Evolutionary conservation across 2,888 invertebrate species (phyloP).

Genomic region (Dryomyza anilis): DNA sequence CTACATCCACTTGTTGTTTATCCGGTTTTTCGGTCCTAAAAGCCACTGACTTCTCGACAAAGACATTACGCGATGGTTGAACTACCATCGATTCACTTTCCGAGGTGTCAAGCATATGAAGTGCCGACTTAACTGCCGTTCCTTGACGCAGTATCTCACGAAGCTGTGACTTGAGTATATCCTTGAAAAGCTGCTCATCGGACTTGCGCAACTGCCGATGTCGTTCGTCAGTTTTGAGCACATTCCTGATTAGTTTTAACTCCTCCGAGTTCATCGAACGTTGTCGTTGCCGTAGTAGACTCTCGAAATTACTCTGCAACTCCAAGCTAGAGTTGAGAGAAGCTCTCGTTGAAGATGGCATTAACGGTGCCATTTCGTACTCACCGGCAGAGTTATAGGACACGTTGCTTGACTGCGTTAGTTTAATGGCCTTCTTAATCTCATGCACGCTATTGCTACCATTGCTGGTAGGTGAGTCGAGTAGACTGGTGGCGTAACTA

Average conservation of each 20-base stretch:
- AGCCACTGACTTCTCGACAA: slow-evolving; percentile 11
- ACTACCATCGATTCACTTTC: slow-evolving; percentile 18
- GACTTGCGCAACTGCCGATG: slow-evolving; percentile 36
- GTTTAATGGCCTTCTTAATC: background rate
- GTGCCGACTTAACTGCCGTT: slow-evolving; percentile 38
- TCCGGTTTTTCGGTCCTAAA: slow-evolving; percentile 8
- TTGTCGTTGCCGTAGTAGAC: slow-evolving; percentile 33
- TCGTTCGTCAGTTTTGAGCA: slow-evolving; percentile 42
- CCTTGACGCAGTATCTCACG: slow-evolving; percentile 43
- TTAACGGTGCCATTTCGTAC: slow-evolving; percentile 36
- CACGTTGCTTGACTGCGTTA: background rate
- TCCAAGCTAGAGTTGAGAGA: slow-evolving; percentile 26
- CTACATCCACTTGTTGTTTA: slow-evolving; percentile 42
- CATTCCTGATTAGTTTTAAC: slow-evolving; percentile 39
- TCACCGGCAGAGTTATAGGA: slow-evolving; percentile 31
- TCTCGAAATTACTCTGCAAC: slow-evolving; percentile 36
- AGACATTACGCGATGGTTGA: background rate
- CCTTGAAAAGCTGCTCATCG: slow-evolving; percentile 41
- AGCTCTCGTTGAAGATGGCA: slow-evolving; percentile 24
- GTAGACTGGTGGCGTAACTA: background rate
- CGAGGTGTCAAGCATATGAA: slow-evolving; percentile 32
- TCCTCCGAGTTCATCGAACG: slow-evolving; percentile 36
- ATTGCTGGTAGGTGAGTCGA: background rate
- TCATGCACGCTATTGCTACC: background rate
- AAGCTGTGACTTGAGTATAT: slow-evolving; percentile 40